Base-by-base conservation (phyloP, 2,797 vertebrate genomes). In the Leptodactylus fallax region DNA sequence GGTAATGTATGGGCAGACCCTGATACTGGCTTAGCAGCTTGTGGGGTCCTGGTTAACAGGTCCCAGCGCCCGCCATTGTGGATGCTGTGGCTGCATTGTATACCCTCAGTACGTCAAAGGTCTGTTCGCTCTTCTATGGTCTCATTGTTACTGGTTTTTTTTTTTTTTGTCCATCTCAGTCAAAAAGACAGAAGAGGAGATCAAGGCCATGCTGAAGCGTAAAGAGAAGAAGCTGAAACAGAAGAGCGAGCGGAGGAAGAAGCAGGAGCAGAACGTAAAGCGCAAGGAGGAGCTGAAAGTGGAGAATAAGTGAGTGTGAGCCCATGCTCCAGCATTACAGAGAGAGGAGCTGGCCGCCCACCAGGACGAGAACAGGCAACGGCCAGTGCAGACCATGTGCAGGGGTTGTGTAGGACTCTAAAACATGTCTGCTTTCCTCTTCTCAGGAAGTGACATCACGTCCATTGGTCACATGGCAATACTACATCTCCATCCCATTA, bases 131-230 rank as follows among this genome's bases (percentile, higher is more conserved):
- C 16, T 45, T 36, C 25, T 45, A 11, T 71, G 12, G 12, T 23
- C 65, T 13, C 11, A 0, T 25, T 27, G 10, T 67, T 16, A 25
- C 12, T 13, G 7, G 19, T 61, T 21, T 25, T 25, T 13, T 65
- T 65, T 71, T 14, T 9, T 72, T 23, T 53, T 13, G 0, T 21
- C 19, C 49, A 53, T 0, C 7, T 4, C 81, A 95, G 87, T 95
- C 65, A 88, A 97, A 93, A 98, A 97, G 90, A 94, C 94, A 0
- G 96, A 98, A 79, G 95, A 94, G 3, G 96, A 99, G 91, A 93
- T 99, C n/a, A 92, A 90, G 91, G 95, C 94, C 90, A 95, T 97
- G 55, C 90, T 98, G 88, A 92, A 91, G 0, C 93, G 95, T 88
- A 97, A 96, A 90, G 96, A 97, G 90, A 93, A 92, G 0, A 95